Conservation (phyloP, 2,113 vertebrate species). For the Ifrita kowaldi region DNA sequence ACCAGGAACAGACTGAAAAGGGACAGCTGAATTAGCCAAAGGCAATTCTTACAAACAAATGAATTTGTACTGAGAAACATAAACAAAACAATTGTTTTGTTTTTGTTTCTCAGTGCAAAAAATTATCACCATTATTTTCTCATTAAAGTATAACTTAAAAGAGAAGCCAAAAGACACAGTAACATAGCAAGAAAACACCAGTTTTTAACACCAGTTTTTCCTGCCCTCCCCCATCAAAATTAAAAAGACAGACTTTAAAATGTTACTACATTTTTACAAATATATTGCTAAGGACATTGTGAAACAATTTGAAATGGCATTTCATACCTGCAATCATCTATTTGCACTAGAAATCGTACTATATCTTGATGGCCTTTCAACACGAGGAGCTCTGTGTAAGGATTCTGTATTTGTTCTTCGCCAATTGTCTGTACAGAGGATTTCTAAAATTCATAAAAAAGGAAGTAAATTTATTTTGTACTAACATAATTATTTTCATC, state of each 20-base stretch:
- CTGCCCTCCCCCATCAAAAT: neutral
- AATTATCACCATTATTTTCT: neutral
- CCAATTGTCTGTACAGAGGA: slow-evolving; percentile 85
- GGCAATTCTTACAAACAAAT: neutral
- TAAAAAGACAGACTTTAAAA: neutral
- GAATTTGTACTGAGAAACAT: neutral
- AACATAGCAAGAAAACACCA: neutral
- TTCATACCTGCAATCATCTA: slow-evolving; percentile 92
- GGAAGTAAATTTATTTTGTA: neutral
- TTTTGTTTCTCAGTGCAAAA: no score
- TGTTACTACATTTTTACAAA: neutral
- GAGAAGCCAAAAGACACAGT: neutral
- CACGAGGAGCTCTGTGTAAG: slow-evolving; percentile 92
- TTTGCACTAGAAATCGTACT: slow-evolving; percentile 91
- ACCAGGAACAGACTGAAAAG: neutral
- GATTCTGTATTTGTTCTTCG: slow-evolving; percentile 93
- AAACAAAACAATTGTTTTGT: neutral
- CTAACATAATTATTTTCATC: neutral
- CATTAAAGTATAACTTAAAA: neutral
- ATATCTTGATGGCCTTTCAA: slow-evolving; percentile 95
- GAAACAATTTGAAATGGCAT: neutral
- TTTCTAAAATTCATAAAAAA: slow-evolving; percentile 76
- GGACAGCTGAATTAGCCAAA: neutral
- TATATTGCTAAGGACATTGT: neutral
- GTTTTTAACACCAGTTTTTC: neutral